These are phyloP conservation scores for Dryas iulia DNA, from an alignment of 1,140 invertebrate species.

Conservation along the genomic window DNA sequence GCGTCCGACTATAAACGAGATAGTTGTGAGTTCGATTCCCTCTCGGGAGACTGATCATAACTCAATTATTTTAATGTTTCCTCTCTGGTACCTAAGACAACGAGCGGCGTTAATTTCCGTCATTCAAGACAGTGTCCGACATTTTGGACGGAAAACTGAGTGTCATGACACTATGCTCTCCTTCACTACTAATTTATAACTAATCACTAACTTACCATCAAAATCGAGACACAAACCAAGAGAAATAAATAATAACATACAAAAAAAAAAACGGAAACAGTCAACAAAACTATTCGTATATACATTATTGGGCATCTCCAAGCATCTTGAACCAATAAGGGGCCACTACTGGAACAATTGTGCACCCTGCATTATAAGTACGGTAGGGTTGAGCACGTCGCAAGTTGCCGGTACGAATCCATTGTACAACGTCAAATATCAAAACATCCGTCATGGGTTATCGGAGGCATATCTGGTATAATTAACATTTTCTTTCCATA, in stretches of 20 bases:
- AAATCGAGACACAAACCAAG: neutral
- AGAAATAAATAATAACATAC: neutral
- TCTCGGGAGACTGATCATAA: too few species aligned
- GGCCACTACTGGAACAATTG: conserved; percentile 33
- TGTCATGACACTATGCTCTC: too few species aligned
- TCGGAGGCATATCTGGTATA: neutral
- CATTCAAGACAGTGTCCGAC: too few species aligned
- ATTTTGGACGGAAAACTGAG: too few species aligned
- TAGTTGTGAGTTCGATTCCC: too few species aligned
- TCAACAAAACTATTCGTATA: neutral
- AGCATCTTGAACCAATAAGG: conserved; percentile 34
- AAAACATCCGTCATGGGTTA: neutral
- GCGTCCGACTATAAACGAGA: too few species aligned
- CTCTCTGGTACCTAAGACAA: too few species aligned
- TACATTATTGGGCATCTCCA: neutral
- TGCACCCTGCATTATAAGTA: conserved; percentile 42
- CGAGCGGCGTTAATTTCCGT: too few species aligned
- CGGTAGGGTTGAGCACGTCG: conserved; percentile 41
- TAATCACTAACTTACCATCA: too few species aligned
- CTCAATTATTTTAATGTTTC: too few species aligned
- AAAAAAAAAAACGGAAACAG: neutral
- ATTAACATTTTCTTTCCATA: too few species aligned
- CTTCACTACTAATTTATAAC: too few species aligned
- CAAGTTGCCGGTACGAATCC: conserved; percentile 15
- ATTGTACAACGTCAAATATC: conserved; percentile 22